Conservation (phyloP, 2,797 vertebrate species). For the Hafferia zeledoni region DNA sequence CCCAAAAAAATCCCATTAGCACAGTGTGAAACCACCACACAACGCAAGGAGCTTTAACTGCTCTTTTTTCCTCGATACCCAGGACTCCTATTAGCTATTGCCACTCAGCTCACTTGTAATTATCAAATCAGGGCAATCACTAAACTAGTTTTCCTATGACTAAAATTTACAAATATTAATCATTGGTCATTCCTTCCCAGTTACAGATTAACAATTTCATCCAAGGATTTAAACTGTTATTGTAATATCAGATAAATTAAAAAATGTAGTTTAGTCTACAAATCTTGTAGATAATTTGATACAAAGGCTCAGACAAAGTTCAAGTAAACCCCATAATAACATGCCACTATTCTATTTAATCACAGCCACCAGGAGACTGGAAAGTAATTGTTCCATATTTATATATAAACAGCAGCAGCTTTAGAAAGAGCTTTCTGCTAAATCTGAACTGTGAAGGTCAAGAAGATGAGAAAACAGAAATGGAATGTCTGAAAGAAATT, state of each 20-base stretch:
- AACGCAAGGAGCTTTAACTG: neutral
- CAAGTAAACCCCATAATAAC: neutral
- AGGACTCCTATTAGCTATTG: neutral
- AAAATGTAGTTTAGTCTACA: constrained; percentile 24
- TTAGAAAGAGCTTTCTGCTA: neutral
- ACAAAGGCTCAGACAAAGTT: neutral
- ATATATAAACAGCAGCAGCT: constrained; percentile 29
- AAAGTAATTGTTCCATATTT: constrained; percentile 30
- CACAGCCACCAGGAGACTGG: neutral
- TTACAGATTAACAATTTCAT: neutral
- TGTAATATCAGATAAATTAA: neutral
- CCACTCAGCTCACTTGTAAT: neutral
- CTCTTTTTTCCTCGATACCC: neutral
- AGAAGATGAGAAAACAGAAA: neutral
- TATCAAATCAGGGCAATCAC: neutral
- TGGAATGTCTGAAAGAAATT: neutral
- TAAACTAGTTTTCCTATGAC: neutral
- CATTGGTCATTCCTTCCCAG: neutral
- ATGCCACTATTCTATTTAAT: neutral
- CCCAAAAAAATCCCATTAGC: neutral
- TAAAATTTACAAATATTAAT: neutral
- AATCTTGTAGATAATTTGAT: neutral
- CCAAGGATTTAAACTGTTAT: neutral
- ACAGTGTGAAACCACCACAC: neutral
- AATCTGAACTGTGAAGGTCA: neutral